phyloP scores from a whole-genome alignment of 2,888 invertebrate genomes.

The Hedya salicella region DNA sequence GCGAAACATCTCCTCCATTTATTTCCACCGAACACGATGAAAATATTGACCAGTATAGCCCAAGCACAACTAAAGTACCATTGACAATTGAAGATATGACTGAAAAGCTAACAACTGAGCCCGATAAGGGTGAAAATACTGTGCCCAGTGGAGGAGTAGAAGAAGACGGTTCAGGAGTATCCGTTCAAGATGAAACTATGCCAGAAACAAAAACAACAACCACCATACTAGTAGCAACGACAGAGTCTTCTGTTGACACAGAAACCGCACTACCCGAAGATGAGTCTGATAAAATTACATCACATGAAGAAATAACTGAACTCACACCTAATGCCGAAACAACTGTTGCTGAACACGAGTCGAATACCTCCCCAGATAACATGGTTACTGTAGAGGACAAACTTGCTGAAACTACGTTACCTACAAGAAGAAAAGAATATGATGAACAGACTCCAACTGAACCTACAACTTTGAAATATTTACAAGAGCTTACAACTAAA shows the following conservation, averaged over 20 bases:
- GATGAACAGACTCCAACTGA: constrained; percentile 45
- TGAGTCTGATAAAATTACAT: constrained; percentile 25
- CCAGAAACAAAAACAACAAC: constrained; percentile 39
- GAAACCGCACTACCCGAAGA: constrained; percentile 34
- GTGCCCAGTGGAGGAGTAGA: constrained; percentile 59
- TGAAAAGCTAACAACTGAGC: constrained; percentile 54
- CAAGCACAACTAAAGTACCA: constrained; percentile 50
- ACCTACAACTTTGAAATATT: constrained; percentile 44
- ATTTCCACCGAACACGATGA: constrained; percentile 34
- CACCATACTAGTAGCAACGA: constrained; percentile 38
- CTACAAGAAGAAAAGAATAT: constrained; percentile 50
- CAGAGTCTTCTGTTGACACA: constrained; percentile 26
- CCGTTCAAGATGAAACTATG: constrained; percentile 48
- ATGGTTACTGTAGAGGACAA: constrained; percentile 48
- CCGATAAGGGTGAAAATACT: constrained; percentile 66
- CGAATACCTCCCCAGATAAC: constrained; percentile 37
- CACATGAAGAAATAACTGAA: constrained; percentile 13
- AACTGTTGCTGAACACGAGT: constrained; percentile 40
- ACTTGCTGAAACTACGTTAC: constrained; percentile 51
- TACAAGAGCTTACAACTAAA: constrained; percentile 44
- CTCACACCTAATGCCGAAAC: constrained; percentile 25
- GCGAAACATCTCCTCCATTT: constrained; percentile 44
- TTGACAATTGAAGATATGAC: constrained; percentile 46
- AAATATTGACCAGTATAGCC: constrained; percentile 36
- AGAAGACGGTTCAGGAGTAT: constrained; percentile 51